phyloP scores from a whole-genome alignment of 2,888 invertebrate species.

The Cactoblastis cactorum region DNA sequence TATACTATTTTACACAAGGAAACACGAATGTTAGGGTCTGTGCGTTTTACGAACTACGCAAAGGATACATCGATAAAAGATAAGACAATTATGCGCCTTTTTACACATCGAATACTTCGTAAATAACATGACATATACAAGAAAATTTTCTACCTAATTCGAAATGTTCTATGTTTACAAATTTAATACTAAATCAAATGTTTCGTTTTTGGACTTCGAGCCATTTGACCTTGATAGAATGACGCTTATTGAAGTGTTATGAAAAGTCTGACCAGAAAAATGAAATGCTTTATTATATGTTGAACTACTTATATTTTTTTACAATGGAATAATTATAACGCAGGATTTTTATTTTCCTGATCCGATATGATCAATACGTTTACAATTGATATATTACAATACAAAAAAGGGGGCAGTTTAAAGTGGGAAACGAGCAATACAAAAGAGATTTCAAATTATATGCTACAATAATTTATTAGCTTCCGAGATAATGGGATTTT shows the following conservation, averaged over 20 bases:
- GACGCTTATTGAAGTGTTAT: too few species aligned
- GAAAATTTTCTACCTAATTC: constrained; percentile 56
- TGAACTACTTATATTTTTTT: too few species aligned
- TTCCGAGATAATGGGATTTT: too few species aligned
- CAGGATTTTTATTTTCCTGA: too few species aligned
- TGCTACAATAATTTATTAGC: too few species aligned
- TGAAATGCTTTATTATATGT: too few species aligned
- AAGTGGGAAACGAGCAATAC: too few species aligned
- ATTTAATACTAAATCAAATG: constrained; percentile 45
- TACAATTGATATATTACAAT: too few species aligned
- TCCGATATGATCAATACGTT: too few species aligned
- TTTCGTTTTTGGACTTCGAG: constrained; percentile 44
- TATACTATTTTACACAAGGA: constrained; percentile 22
- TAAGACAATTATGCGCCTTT: neutral
- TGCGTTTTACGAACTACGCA: constrained; percentile 28
- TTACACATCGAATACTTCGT: constrained; percentile 16
- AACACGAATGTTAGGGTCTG: constrained; percentile 24
- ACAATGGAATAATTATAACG: too few species aligned
- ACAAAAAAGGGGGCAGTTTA: too few species aligned
- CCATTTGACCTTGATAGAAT: constrained; percentile 23
- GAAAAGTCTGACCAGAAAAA: neutral
- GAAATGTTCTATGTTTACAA: constrained; percentile 46
- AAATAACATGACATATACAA: constrained; percentile 21
- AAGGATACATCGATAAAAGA: constrained; percentile 14
- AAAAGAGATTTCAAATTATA: too few species aligned